These are phyloP conservation scores for Corythaixoides concolor DNA, from an alignment of 2,113 vertebrate genomes.

Conservation along the genomic window DNA sequence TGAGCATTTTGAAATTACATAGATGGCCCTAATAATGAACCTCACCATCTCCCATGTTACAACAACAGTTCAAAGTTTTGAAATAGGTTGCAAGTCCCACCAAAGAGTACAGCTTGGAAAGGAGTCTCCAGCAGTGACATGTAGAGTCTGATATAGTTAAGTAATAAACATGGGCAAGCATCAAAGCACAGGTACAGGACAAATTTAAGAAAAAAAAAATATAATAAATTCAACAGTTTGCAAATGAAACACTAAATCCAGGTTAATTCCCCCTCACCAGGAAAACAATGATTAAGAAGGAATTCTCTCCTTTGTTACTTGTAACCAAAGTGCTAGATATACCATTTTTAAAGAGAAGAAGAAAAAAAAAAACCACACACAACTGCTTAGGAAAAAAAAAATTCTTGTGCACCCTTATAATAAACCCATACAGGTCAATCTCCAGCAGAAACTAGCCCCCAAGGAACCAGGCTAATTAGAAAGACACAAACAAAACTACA, in stretches of 20 bases:
- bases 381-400: not conserved
- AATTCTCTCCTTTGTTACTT: not conserved
- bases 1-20: not conserved
- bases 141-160: not conserved
- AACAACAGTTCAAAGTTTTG: not conserved
- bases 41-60: not conserved
- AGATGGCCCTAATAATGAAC: not conserved
- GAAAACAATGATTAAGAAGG: not conserved
- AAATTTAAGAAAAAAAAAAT: not conserved
- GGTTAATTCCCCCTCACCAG: not conserved
- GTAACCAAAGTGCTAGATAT: not conserved
- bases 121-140: not conserved
- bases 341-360: not conserved
- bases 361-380: too few relatives aligned
- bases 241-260: not conserved
- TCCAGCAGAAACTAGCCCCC: conserved; percentile 1
- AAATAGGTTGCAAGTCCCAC: not conserved
- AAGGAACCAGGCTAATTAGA: conserved; percentile 22
- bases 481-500: conserved; percentile 49
- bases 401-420: not conserved
- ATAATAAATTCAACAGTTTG: not conserved
- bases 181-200: not conserved
- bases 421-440: not conserved
- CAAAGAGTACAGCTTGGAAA: not conserved
- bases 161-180: fast-evolving